A percentile compares a stretch with the other conserved stretches of the same genome.
Evolutionary conservation across 92 coral and sea anemone species (phyloP).

Genomic region (Bergia sp.): DNA sequence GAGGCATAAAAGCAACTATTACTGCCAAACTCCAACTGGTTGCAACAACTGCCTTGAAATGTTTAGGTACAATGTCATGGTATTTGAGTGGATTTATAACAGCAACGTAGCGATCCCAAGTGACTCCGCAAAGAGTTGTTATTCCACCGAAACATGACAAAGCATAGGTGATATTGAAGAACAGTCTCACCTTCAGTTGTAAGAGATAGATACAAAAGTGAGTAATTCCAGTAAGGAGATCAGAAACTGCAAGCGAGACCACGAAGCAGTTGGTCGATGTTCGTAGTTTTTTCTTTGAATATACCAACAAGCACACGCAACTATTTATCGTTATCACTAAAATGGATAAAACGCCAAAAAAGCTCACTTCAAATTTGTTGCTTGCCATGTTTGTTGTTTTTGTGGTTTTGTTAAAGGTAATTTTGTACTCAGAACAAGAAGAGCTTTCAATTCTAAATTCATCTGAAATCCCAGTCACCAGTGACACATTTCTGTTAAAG

Average conservation of each 20-base stretch:
- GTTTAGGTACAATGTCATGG: conserved; percentile 26
- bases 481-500: too few species aligned
- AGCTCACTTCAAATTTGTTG: conserved; percentile 18
- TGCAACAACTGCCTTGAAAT: conserved; percentile 38
- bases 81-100: conserved; percentile 35
- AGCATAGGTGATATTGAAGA: conserved; percentile 40
- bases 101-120: conserved; percentile 43
- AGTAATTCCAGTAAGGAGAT: conserved; percentile 27
- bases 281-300: conserved; percentile 34
- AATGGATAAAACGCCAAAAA: conserved; percentile 34
- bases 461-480: neutral
- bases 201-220: conserved; percentile 36
- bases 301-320: conserved; percentile 32
- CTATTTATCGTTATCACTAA: conserved; percentile 23
- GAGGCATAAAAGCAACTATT: conserved; percentile 17
- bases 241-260: conserved; percentile 33
- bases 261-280: conserved; percentile 31
- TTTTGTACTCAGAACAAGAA: neutral
- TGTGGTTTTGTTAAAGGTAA: neutral
- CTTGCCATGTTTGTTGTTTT: conserved; percentile 2
- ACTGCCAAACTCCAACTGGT: conserved; percentile 32
- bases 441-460: neutral
- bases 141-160: conserved; percentile 42
- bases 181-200: conserved; percentile 13
- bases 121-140: conserved; percentile 39